Conservation (phyloP, 2,888 invertebrate genomes). For the Poecilus cupreus region DNA sequence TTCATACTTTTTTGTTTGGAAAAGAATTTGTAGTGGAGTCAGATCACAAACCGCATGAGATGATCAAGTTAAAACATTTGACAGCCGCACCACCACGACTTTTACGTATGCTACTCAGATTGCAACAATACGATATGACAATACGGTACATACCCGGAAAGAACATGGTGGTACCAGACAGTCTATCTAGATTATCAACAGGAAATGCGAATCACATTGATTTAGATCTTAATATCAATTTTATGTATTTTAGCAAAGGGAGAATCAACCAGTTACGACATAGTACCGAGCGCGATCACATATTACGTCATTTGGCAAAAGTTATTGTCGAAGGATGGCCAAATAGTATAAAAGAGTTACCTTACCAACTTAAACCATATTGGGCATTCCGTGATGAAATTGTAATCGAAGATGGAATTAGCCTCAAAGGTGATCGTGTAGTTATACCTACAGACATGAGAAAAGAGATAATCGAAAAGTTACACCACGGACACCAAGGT, state of each 20-base stretch:
- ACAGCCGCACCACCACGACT: constrained; percentile 62
- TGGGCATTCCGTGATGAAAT: constrained; percentile 58
- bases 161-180: constrained; percentile 63
- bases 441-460: constrained; percentile 61
- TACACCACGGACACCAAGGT: constrained; percentile 64
- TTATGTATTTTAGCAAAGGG: not conserved
- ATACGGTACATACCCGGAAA: constrained; percentile 64
- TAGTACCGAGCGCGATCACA: constrained; percentile 59
- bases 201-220: constrained; percentile 51
- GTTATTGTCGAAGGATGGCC: constrained; percentile 64
- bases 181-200: constrained; percentile 55
- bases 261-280: not conserved
- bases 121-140: constrained; percentile 63
- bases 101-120: constrained; percentile 65
- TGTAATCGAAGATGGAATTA: constrained; percentile 57
- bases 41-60: constrained; percentile 65
- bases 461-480: constrained; percentile 61
- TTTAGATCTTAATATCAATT: not conserved
- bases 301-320: constrained; percentile 62
- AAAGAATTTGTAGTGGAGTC: constrained; percentile 62
- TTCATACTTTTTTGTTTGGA: constrained; percentile 63
- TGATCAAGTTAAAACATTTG: constrained; percentile 63
- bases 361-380: constrained; percentile 56
- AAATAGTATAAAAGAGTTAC: constrained; percentile 54
- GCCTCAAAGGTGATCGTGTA: constrained; percentile 61